Evolutionary conservation across 2,888 invertebrate genomes (phyloP).

Genomic region (Gandaritis pyraliata): DNA sequence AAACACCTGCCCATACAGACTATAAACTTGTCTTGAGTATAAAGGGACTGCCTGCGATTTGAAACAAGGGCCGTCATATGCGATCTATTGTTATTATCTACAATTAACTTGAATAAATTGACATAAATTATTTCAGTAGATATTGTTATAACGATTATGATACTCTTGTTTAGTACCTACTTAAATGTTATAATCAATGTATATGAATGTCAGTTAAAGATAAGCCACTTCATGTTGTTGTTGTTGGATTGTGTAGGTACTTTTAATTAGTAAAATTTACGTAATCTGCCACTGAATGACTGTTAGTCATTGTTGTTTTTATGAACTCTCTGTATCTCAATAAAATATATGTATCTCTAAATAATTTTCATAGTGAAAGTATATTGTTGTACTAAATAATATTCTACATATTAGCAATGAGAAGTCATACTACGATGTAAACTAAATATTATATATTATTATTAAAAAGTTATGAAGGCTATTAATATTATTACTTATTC

Average conservation of each 20-base stretch:
- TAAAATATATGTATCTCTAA: conserved; percentile 29
- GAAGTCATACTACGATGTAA: conserved; percentile 38
- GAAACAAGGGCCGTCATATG: too few species aligned
- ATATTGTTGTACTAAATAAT: conserved; percentile 34
- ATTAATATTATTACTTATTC: conserved; percentile 1
- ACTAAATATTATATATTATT: conserved; percentile 41
- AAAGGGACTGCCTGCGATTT: too few species aligned
- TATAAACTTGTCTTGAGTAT: neutral
- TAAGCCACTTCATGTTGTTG: conserved; percentile 24
- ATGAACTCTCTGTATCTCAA: conserved; percentile 28
- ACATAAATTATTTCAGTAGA: neutral
- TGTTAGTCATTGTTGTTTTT: conserved; percentile 32
- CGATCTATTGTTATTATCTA: too few species aligned
- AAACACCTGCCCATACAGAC: neutral
- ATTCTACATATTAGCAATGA: conserved; percentile 36
- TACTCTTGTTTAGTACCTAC: neutral
- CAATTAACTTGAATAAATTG: too few species aligned
- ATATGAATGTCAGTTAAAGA: conserved; percentile 20
- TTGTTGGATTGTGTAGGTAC: conserved; percentile 26
- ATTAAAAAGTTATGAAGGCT: conserved; percentile 41
- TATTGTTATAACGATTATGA: too few species aligned
- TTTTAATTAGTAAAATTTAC: conserved; percentile 28
- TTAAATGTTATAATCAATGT: conserved; percentile 19
- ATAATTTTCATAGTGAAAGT: conserved; percentile 36
- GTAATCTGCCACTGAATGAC: conserved; percentile 26